Percentiles rank a stretch among this genome's conserved stretches.
Conservation (phyloP, 2,888 invertebrate genomes). For the Neoaliturus tenellus region DNA sequence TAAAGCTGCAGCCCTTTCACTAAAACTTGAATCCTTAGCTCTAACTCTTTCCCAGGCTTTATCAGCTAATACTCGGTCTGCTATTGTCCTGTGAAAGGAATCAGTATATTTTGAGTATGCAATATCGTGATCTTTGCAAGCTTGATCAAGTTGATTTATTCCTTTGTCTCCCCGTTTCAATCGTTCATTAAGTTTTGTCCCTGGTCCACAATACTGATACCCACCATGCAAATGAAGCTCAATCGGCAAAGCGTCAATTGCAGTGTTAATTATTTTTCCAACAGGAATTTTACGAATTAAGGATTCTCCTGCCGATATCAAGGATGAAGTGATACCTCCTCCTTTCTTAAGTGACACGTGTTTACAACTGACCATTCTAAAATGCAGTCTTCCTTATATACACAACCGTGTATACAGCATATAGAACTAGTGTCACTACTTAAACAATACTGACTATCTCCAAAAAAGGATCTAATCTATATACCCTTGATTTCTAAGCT, state of each 20-base stretch:
- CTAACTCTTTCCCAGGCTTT: constrained; percentile 68
- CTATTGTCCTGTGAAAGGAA: constrained; percentile 57
- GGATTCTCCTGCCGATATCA: not conserved
- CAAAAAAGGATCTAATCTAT: no score
- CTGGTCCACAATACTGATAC: constrained; percentile 60
- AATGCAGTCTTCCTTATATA: no score
- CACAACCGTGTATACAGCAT: no score
- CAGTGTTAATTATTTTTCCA: constrained; percentile 25
- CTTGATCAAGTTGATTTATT: constrained; percentile 62
- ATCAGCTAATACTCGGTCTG: constrained; percentile 69
- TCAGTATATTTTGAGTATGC: constrained; percentile 54
- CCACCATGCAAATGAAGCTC: constrained; percentile 62
- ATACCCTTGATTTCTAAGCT: no score
- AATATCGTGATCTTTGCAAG: constrained; percentile 61
- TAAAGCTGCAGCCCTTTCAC: constrained; percentile 68
- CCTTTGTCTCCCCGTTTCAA: constrained; percentile 46
- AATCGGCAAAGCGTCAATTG: constrained; percentile 42
- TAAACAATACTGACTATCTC: no score
- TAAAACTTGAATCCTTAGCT: constrained; percentile 67
- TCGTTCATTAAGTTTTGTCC: constrained; percentile 55
- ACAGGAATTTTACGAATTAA: not conserved
- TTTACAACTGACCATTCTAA: not conserved
- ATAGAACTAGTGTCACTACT: no score
- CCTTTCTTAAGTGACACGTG: not conserved
- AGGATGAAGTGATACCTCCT: not conserved